These are phyloP conservation scores for Stenolophus ochropezus DNA, from an alignment of 2,888 invertebrate species.

Conservation along the genomic window DNA sequence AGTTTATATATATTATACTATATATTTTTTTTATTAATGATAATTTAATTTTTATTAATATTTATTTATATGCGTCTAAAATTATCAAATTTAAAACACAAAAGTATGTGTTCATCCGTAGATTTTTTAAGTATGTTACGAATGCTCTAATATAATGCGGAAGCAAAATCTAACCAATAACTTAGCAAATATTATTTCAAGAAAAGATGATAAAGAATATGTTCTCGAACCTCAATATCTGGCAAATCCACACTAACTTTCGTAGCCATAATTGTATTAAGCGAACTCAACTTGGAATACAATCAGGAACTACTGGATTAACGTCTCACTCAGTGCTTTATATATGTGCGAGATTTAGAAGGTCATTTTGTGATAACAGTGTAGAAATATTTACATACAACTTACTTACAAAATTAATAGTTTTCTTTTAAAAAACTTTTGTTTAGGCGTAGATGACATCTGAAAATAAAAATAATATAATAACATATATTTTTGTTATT, in stretches of 20 bases:
- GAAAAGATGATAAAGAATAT: not conserved
- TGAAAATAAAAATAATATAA: not conserved
- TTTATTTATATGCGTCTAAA: too few relatives aligned
- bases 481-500: not conserved
- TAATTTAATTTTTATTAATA: too few relatives aligned
- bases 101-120: too few relatives aligned
- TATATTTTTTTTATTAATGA: too few relatives aligned
- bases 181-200: not conserved
- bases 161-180: too few relatives aligned
- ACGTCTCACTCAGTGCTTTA: not conserved
- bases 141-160: too few relatives aligned
- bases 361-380: constrained; percentile 22
- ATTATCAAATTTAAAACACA: too few relatives aligned
- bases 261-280: constrained; percentile 66
- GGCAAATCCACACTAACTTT: constrained; percentile 83
- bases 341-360: constrained; percentile 26
- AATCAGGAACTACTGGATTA: constrained; percentile 30
- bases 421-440: not conserved
- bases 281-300: constrained; percentile 56
- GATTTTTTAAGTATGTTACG: too few relatives aligned
- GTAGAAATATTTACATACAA: not conserved
- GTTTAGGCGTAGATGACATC: not conserved
- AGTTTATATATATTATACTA: too few relatives aligned
- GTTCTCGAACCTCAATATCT: constrained; percentile 83
- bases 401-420: not conserved